phyloP scores from a whole-genome alignment of 1,140 invertebrate genomes.

The Heliothis subflexa region DNA sequence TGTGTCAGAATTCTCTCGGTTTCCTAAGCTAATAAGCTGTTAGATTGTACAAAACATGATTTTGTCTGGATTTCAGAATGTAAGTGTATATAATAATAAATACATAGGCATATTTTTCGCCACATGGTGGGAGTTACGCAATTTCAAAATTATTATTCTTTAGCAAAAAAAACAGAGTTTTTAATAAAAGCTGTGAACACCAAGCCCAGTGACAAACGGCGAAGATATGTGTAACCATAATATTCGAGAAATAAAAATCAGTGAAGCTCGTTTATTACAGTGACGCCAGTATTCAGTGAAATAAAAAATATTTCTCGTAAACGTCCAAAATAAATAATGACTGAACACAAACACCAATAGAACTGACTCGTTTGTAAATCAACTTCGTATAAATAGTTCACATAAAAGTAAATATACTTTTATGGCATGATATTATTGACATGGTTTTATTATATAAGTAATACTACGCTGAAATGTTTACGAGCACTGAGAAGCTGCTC shows the following conservation, averaged over 20 bases:
- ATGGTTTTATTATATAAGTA: slow-evolving; percentile 26
- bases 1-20: no score
- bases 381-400: slow-evolving; percentile 33
- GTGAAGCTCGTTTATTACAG: slow-evolving; percentile 28
- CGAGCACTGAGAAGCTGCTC: background rate
- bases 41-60: no score
- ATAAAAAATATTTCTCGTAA: slow-evolving; percentile 41
- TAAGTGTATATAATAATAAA: no score
- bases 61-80: no score
- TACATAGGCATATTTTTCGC: no score
- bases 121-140: background rate
- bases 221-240: slow-evolving; percentile 10
- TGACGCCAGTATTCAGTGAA: slow-evolving; percentile 13
- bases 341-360: slow-evolving; percentile 34
- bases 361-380: slow-evolving; percentile 23
- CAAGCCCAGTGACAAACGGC: background rate
- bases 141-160: background rate
- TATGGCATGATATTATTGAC: slow-evolving; percentile 34
- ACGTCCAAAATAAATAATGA: slow-evolving; percentile 30
- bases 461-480: slow-evolving; percentile 24
- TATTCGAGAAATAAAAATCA: slow-evolving; percentile 12
- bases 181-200: slow-evolving; percentile 3
- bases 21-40: no score
- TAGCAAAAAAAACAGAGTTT: background rate
- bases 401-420: slow-evolving; percentile 42